Evolutionary conservation across 2,113 vertebrate genomes (phyloP).

Genomic region (Azemiops feae): DNA sequence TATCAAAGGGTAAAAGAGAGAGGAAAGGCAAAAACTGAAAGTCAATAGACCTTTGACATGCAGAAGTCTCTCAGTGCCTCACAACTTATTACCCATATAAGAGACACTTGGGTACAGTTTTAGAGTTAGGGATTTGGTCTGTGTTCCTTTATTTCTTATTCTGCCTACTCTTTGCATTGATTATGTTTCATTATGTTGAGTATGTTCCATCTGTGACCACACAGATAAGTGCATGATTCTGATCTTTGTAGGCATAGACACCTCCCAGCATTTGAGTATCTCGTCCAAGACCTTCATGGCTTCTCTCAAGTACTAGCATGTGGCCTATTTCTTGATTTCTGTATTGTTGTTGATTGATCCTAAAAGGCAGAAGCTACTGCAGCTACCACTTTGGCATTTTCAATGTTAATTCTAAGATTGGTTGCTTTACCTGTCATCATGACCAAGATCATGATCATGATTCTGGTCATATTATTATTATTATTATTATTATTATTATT

Average conservation of each 20-base stretch:
- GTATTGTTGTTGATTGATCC: background rate
- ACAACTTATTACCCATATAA: background rate
- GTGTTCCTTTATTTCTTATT: background rate
- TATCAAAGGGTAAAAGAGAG: conserved; percentile 27
- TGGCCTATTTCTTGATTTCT: background rate
- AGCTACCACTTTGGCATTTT: background rate
- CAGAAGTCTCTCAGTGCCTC: background rate
- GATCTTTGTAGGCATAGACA: background rate
- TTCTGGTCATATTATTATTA: background rate
- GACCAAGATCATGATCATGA: background rate
- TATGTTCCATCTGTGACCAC: background rate
- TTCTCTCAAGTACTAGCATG: background rate
- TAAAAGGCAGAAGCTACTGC: background rate
- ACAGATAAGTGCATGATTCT: background rate
- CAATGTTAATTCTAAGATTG: background rate
- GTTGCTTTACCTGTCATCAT: background rate
- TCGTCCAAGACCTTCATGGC: background rate
- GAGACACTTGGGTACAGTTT: background rate
- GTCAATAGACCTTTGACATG: background rate
- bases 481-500: background rate
- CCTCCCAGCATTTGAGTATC: background rate
- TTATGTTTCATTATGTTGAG: too few species aligned
- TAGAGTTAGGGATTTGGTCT: background rate
- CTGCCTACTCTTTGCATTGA: too few species aligned
- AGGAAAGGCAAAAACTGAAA: conserved; percentile 15